Evolutionary conservation across 2,113 vertebrate genomes (phyloP).

Genomic region (human (Homo sapiens)): GRCh38 chr5:65811001-65811500

Average conservation of each 20-base stretch:
- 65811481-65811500: neutral
- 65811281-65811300: neutral
- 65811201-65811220: constrained; percentile 31
- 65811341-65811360: too few species aligned
- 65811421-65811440: too few species aligned
- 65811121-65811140: neutral
- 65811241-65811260: neutral
- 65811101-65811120: neutral
- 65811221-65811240: constrained; percentile 7
- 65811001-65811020: neutral
- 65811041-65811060: neutral
- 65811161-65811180: neutral
- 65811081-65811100: neutral
- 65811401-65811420: too few species aligned
- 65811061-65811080: neutral
- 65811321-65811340: too few species aligned
- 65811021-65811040: neutral
- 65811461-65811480: neutral
- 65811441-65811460: too few species aligned
- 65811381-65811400: too few species aligned
- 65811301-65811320: neutral
- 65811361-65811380: too few species aligned
- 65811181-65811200: neutral
- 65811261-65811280: neutral
- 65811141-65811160: neutral